phyloP scores from a whole-genome alignment of 2,113 vertebrate species.

The Parus major region DNA sequence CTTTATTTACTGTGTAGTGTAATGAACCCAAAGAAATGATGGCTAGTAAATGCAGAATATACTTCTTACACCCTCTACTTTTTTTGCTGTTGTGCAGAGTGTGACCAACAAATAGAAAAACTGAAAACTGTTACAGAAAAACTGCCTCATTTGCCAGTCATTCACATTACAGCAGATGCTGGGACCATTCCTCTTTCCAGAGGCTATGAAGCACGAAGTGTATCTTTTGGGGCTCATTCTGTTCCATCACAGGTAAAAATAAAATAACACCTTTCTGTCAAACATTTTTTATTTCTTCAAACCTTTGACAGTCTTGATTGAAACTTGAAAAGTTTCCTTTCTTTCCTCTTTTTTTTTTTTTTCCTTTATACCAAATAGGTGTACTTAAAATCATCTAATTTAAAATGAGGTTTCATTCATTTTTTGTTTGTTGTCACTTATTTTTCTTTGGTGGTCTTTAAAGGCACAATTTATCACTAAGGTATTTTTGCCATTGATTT shows the following conservation, averaged over 20 bases:
- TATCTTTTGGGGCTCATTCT: conserved; percentile 57
- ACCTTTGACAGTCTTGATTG: neutral
- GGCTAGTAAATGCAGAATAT: neutral
- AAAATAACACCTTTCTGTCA: neutral
- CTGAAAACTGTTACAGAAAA: conserved; percentile 51
- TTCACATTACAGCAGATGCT: conserved; percentile 34
- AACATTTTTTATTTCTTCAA: neutral
- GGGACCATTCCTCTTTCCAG: conserved; percentile 63
- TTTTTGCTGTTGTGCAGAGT: conserved; percentile 41
- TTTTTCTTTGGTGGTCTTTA: neutral
- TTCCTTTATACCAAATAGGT: neutral
- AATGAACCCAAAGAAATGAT: neutral
- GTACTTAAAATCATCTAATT: neutral
- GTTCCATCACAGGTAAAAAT: conserved; percentile 72
- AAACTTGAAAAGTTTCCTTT: neutral
- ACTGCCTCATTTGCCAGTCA: neutral
- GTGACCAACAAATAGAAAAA: conserved; percentile 56
- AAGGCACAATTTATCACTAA: neutral
- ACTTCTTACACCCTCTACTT: neutral
- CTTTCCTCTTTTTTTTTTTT: neutral
- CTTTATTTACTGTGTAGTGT: neutral
- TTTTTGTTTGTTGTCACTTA: neutral
- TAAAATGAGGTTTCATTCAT: neutral
- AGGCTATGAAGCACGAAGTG: conserved; percentile 68
- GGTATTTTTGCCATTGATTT: neutral